These are phyloP conservation scores for Elephantulus edwardii DNA, from an alignment of 2,113 vertebrate genomes.

Conservation along the genomic window DNA sequence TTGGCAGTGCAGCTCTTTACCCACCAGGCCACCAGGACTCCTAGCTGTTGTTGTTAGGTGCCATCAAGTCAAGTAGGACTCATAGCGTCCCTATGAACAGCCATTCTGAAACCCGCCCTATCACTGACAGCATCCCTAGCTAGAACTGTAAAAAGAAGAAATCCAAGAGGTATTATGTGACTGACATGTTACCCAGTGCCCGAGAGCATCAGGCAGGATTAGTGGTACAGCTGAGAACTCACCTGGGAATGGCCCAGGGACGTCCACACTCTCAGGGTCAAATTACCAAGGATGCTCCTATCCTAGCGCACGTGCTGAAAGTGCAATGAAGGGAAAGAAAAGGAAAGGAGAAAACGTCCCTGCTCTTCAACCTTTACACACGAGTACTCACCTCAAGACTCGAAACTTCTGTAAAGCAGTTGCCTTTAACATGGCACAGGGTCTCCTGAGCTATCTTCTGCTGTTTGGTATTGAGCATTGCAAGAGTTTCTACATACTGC, in stretches of 20 bases:
- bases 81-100: too few species aligned
- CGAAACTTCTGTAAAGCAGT: constrained; percentile 82
- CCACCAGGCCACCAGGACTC: too few species aligned
- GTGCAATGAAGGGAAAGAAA: not conserved
- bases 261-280: not conserved
- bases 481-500: constrained; percentile 88
- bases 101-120: too few species aligned
- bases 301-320: not conserved
- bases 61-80: too few species aligned
- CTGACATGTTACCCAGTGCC: not conserved
- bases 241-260: not conserved
- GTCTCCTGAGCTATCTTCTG: constrained; percentile 86
- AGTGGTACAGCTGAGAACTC: not conserved
- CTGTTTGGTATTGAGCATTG: constrained; percentile 88
- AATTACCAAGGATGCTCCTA: not conserved
- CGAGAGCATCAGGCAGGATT: not conserved
- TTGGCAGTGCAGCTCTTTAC: too few species aligned
- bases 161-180: not conserved
- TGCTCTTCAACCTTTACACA: not conserved
- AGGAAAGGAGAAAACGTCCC: not conserved
- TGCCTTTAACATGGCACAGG: constrained; percentile 69
- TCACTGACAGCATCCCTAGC: not conserved
- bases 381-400: constrained; percentile 86
- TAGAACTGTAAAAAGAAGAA: not conserved
- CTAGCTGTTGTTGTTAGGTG: too few species aligned